Conservation (phyloP, 2,888 invertebrate genomes). For the Trachelus tabidus region DNA sequence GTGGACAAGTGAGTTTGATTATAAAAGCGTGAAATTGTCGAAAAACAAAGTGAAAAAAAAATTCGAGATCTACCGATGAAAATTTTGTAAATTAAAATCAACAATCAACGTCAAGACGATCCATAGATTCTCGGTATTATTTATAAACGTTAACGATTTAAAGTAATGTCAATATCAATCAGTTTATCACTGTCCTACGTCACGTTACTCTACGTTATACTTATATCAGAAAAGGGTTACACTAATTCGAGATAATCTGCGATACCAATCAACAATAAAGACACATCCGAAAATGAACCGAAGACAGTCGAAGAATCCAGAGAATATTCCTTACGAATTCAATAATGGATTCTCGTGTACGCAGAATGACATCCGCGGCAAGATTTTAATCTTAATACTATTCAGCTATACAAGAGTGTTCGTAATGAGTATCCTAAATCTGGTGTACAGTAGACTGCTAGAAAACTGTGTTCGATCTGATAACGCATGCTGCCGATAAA, state of each 20-base stretch:
- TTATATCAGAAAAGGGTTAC: not conserved
- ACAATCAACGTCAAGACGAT: not conserved
- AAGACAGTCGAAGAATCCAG: not conserved
- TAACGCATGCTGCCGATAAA: constrained; percentile 32
- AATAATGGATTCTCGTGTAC: not conserved
- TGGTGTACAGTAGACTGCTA: constrained; percentile 29
- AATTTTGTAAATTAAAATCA: not conserved
- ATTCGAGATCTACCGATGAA: not conserved
- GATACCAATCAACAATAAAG: not conserved
- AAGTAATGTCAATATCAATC: not conserved
- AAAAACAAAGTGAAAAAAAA: not conserved
- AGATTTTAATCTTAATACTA: not conserved
- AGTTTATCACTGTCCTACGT: not conserved
- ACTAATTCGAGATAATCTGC: not conserved
- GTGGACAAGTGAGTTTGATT: not conserved
- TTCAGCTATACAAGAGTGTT: not conserved
- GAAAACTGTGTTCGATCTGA: constrained; percentile 34
- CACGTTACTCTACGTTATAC: not conserved
- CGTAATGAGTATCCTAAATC: constrained; percentile 32
- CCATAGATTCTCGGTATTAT: not conserved
- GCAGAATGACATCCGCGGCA: not conserved
- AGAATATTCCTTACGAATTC: not conserved
- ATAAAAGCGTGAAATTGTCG: not conserved
- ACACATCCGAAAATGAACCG: not conserved
- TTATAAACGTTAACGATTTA: not conserved